Base-by-base conservation (phyloP, 2,888 invertebrate species). In the Lysandra bellargus region DNA sequence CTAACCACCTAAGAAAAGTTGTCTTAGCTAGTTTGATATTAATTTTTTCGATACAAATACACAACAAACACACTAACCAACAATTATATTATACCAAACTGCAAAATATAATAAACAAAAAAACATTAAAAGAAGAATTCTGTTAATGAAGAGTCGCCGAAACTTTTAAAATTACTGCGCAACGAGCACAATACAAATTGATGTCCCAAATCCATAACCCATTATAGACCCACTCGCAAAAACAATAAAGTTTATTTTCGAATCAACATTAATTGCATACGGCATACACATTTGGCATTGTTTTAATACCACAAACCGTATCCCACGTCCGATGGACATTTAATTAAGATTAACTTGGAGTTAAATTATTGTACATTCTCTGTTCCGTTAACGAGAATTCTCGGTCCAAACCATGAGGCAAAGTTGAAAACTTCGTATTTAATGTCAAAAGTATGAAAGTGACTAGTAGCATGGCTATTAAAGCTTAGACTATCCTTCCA, bases 271-370 rank as follows among this genome's bases (percentile, higher is more conserved):
- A 30, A 30, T 53, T 2, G 30, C 76, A 76, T 76, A 57, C 76
- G 76, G 76, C 17, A 76, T 37, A 75, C 49, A 75, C 30, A 76
- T 78, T 69, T 79, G 57, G 60, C 40, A 74, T 78, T 61, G 78
- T 73, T 79, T 79, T 79, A 73, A 53, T 57, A 72, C 78, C 73
- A 72, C 73, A 23, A 73, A 73, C 72, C 73, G 72, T 78, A 78
- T 33, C 82, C 81, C 82, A 81, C 82, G 78, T 83, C 86, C 85
- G 86, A 90, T 86, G 88, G 86, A 87, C 88, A 88, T 90, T 90
- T 89, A 91, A 91, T 90, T 88, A 88, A 90, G 91, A 92, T 90
- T 88, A 88, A 91, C 88, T 86, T 81, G 83, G 81, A 82, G 82
- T 81, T 84, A 85, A 86, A 81, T 82, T 80, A 77, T 78, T 61